Conservation (phyloP, 2,888 invertebrate species). For the Cataglyphis albicans region DNA sequence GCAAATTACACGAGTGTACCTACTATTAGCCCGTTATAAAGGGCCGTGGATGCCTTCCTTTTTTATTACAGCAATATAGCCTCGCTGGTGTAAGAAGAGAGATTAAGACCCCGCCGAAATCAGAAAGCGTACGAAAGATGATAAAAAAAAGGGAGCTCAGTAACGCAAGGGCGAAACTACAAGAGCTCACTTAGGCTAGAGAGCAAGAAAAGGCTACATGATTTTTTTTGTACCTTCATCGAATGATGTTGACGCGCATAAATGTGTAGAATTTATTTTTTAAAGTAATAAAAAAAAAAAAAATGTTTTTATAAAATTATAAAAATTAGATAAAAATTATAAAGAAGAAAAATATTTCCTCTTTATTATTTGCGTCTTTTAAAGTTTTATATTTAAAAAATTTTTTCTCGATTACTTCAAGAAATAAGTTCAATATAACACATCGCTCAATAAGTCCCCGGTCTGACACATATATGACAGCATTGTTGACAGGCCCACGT, state of each 20-base stretch:
- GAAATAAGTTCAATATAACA: neutral
- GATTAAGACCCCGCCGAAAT: slow-evolving; percentile 39
- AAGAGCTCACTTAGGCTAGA: slow-evolving; percentile 1
- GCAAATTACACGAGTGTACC: slow-evolving; percentile 46
- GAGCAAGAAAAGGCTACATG: neutral
- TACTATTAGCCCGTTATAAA: slow-evolving; percentile 44
- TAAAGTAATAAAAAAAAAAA: neutral
- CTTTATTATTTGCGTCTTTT: neutral
- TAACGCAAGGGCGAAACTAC: slow-evolving; percentile 28
- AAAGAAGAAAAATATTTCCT: neutral
- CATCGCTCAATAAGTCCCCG: no score
- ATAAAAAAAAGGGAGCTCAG: slow-evolving; percentile 10
- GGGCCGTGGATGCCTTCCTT: neutral
- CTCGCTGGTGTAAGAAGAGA: slow-evolving; percentile 39
- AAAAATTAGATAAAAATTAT: neutral
- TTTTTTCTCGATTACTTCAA: neutral
- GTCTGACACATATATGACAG: no score
- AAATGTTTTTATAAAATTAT: neutral
- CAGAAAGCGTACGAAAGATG: slow-evolving; percentile 22
- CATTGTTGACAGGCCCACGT: no score
- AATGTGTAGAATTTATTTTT: neutral
- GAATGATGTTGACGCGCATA: neutral
- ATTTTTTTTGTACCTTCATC: neutral
- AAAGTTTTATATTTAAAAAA: neutral
- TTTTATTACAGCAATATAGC: slow-evolving; percentile 24